phyloP scores from a whole-genome alignment of 35 echinoderm and acorn worm species.

The Lytechinus pictus region DNA sequence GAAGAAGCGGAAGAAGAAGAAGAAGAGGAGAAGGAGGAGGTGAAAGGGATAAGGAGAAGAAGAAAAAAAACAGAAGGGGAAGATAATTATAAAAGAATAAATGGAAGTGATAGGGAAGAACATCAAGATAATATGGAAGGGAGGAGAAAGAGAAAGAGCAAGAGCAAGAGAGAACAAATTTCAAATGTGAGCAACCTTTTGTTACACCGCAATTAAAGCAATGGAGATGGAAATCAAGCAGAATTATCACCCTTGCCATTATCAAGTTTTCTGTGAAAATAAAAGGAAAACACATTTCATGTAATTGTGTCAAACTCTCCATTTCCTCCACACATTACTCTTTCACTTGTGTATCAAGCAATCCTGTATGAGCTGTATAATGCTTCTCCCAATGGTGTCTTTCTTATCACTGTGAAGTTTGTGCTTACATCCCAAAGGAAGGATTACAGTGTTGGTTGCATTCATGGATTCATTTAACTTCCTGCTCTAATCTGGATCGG shows the following conservation, averaged over 20 bases:
- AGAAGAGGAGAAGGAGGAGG: not conserved
- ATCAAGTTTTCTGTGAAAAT: not conserved
- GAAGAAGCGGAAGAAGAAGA: not conserved
- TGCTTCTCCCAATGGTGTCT: not conserved
- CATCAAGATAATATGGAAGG: not conserved
- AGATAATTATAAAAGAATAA: not conserved
- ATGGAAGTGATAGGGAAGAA: not conserved
- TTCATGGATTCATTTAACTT: not conserved
- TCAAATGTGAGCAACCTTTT: not conserved
- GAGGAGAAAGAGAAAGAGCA: not conserved
- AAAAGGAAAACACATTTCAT: not conserved
- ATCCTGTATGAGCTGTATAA: not conserved
- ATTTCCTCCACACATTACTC: not conserved
- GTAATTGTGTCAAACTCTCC: not conserved
- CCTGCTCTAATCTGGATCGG: not conserved
- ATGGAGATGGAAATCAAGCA: not conserved
- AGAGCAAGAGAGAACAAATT: too few species aligned
- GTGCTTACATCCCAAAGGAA: not conserved
- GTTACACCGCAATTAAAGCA: not conserved
- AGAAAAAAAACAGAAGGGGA: not conserved
- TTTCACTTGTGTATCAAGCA: not conserved
- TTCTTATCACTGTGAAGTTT: not conserved
- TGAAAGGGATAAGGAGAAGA: not conserved
- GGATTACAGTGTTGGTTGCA: not conserved
- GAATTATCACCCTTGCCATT: not conserved